Conservation (phyloP, 2,888 invertebrate species). For the Rhorus exstirpatorius region DNA sequence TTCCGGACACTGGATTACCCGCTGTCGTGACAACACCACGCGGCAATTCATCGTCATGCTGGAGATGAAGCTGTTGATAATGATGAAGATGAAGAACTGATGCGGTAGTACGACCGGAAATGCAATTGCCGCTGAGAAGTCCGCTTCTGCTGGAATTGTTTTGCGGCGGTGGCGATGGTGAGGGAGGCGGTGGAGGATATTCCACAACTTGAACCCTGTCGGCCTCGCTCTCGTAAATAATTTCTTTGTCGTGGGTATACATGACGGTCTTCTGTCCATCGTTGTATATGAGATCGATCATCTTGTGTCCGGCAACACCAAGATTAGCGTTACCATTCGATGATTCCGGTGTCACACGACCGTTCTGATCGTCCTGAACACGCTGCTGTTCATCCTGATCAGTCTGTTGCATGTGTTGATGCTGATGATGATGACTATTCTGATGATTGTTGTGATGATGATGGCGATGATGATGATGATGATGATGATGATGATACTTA, state of each 20-base stretch:
- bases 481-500: constrained; percentile 87
- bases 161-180: constrained; percentile 85
- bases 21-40: constrained; percentile 79
- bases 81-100: constrained; percentile 87
- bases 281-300: constrained; percentile 94
- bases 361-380: constrained; percentile 86
- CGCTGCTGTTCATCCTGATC: constrained; percentile 83
- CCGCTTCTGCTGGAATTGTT: constrained; percentile 87
- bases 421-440: constrained; percentile 81
- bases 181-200: constrained; percentile 84
- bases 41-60: constrained; percentile 87
- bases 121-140: constrained; percentile 85
- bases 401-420: constrained; percentile 86
- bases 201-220: constrained; percentile 86
- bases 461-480: constrained; percentile 87
- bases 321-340: constrained; percentile 87
- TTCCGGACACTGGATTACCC: constrained; percentile 81
- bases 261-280: constrained; percentile 95
- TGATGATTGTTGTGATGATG: constrained; percentile 85
- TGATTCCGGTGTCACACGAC: constrained; percentile 84
- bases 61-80: constrained; percentile 87
- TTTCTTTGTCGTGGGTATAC: constrained; percentile 93
- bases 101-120: constrained; percentile 86
- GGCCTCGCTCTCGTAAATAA: constrained; percentile 92
- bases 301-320: constrained; percentile 89